Evolutionary conservation across 1,140 invertebrate genomes (phyloP), one percentile per base, ranked within the genome.

Genomic region (Listronotus oregonensis): DNA sequence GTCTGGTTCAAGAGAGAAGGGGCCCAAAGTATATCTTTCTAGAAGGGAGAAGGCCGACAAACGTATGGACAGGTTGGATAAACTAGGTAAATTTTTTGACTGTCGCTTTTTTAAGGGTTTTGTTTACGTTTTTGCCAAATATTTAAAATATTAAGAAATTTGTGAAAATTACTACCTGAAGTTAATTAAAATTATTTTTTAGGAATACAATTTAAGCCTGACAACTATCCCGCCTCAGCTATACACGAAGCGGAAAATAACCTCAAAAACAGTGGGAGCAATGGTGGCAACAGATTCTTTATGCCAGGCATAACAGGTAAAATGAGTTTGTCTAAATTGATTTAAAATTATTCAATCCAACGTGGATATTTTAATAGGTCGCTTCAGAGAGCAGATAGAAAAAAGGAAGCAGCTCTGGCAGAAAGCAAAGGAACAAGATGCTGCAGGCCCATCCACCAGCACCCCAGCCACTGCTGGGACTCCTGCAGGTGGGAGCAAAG

Each of bases 321-420:
- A 27, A 46, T 50, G 5, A 27, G 21, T 27, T 27, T 27, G 1
- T 27, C 5, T 27, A 27, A 27, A 27, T 27, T 3, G 21, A 3
- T 27, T 27, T 27, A n/a, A n/a, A n/a, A n/a, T n/a, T n/a, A n/a
- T n/a, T n/a, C n/a, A n/a, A n/a, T n/a, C n/a, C n/a, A n/a, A n/a
- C n/a, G n/a, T n/a, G n/a, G n/a, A n/a, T n/a, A n/a, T 27, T 44
- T 58, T 47, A 37, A 32, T 21, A 64, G 61, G 68, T 44, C 92
- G 93, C 71, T 93, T 94, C 77, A 90, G 93, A 12, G 92, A 96
- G 71, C 86, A 87, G 77, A 83, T 84, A 44, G 91, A 96, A 73
- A 95, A 96, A 77, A 84, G 95, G 50, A 96, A 96, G 80, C 80
- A 95, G 14, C 80, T 97, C 6, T 97, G 94, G 93, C 86, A 88